These are phyloP conservation scores for Griposia aprilina DNA, from an alignment of 2,888 invertebrate species.

Conservation along the genomic window DNA sequence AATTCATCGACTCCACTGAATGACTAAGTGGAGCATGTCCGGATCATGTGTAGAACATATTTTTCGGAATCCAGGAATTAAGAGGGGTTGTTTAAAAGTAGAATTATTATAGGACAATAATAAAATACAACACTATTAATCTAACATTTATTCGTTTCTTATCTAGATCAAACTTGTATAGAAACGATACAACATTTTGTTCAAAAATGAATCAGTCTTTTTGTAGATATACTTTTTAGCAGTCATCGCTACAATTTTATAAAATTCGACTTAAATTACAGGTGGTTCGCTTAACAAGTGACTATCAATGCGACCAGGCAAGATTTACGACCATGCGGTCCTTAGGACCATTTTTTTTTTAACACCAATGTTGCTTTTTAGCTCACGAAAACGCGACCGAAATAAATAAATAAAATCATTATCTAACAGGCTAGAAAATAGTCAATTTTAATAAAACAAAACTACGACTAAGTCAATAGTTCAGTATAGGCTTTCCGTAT, in stretches of 20 bases:
- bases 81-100: neutral
- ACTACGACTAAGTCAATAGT: too few relatives aligned
- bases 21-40: too few relatives aligned
- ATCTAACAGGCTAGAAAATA: neutral
- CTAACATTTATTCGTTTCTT: conserved; percentile 84
- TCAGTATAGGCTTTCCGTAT: too few relatives aligned
- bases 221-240: conserved; percentile 84
- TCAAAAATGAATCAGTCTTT: conserved; percentile 84
- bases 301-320: neutral
- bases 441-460: neutral
- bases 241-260: conserved; percentile 74
- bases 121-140: conserved; percentile 68
- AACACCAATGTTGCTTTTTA: too few relatives aligned
- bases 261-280: conserved; percentile 63
- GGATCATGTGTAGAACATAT: neutral
- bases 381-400: neutral
- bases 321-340: too few relatives aligned
- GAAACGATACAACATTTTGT: conserved; percentile 80
- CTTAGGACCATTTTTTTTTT: neutral
- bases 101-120: conserved; percentile 7
- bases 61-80: neutral
- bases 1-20: neutral
- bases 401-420: neutral
- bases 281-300: conserved; percentile 41
- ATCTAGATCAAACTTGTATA: conserved; percentile 81